Evolutionary conservation across 2,888 invertebrate genomes (phyloP), one percentile per base, ranked within the genome.

Genomic region (Dichetophora obliterata): DNA sequence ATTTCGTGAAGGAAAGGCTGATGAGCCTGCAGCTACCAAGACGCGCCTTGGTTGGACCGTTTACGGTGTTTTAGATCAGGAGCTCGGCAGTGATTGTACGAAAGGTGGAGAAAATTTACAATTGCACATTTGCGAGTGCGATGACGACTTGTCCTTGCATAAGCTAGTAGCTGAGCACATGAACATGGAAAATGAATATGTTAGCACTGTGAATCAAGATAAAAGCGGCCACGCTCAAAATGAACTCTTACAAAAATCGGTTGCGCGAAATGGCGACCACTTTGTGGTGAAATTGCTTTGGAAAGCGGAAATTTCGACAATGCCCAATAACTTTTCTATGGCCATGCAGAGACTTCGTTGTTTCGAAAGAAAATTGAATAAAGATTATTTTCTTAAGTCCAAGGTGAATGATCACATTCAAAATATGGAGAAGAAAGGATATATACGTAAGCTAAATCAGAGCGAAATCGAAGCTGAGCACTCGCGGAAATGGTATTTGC

Each of bases 401-500:
- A 52, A 59, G 4, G 75, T 79, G 0, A 77, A 69, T 24, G 72
- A 66, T 1, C 74, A 70, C 6, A 77, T 81, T 52, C 27, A 57
- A 22, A 16, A 50, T 2, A 77, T 80, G 75, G 74, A 76, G 66
- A 14, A 11, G 0, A 82, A 81, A 8, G 77, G 59, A 8, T 80
- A 80, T 63, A 75, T 78, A 24, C 69, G 77, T 5, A 79, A 78
- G 34, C 73, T 81, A 0, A 37, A 6, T 8, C 14, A 14, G 9
- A 14, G 27, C 5, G 79, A 82, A 72, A 19, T 69, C 5, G 22
- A 59, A 14, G 54, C 0, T 0, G 11, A 63, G 5, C 65, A 50
- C 19, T 68, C 75, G 2, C 75, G 78, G 24, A 81, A 75, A 59
- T 85, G 84, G 85, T 84, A 83, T 54, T 48, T 84, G 8, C 84